phyloP scores from a whole-genome alignment of 2,888 invertebrate genomes.

The Hemaris fuciformis region DNA sequence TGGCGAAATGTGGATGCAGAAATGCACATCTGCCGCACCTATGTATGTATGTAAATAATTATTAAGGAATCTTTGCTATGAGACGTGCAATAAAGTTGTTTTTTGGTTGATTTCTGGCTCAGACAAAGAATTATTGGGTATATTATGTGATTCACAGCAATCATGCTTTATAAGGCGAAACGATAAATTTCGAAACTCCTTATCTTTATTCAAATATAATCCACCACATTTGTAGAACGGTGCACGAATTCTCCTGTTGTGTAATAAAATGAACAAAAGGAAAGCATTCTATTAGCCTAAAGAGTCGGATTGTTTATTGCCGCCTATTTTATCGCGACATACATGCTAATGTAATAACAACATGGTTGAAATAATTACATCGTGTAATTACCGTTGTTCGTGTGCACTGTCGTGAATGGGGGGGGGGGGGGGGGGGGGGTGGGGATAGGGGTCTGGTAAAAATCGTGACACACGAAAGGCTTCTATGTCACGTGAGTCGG shows the following conservation, averaged over 20 bases:
- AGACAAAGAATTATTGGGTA: too few species aligned
- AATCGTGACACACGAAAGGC: constrained; percentile 60
- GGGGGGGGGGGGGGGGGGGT: not conserved
- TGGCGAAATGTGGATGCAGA: too few species aligned
- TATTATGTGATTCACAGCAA: too few species aligned
- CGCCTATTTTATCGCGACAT: not conserved
- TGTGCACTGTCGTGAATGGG: not conserved
- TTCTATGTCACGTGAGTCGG: constrained; percentile 48
- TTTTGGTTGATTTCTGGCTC: too few species aligned
- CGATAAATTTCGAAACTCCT: too few species aligned
- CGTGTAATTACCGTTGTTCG: constrained; percentile 2
- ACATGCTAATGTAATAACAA: constrained; percentile 4
- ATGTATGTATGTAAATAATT: too few species aligned
- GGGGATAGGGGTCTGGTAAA: constrained; percentile 32
- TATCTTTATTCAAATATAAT: too few species aligned
- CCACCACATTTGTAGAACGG: not conserved
- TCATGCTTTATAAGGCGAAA: too few species aligned
- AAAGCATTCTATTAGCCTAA: not conserved
- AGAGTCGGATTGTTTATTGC: not conserved
- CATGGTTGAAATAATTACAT: constrained; percentile 3
- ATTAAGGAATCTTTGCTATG: too few species aligned
- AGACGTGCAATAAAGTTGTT: too few species aligned
- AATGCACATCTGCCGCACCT: too few species aligned
- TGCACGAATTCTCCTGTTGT: not conserved
- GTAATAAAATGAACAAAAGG: not conserved